Percentiles rank a stretch among this genome's conserved stretches.
phyloP scores from a whole-genome alignment of 2,888 invertebrate species.

The Liodrosophila aerea region DNA sequence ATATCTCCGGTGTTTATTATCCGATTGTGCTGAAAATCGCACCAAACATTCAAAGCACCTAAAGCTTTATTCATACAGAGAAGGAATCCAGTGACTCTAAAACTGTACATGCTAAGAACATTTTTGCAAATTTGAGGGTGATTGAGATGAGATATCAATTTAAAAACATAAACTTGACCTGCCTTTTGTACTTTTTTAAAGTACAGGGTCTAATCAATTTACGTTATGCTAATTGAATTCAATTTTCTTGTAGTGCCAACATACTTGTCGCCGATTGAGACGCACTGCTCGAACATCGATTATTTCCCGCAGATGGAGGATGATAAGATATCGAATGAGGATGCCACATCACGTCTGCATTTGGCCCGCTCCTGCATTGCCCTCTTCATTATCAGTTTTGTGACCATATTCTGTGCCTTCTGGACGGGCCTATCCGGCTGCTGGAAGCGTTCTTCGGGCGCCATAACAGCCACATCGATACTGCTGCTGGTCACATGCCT shows the following conservation, averaged over 20 bases:
- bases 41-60: no score
- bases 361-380: slow-evolving; percentile 97
- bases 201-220: no score
- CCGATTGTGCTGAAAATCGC: no score
- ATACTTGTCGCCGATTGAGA: slow-evolving; percentile 95
- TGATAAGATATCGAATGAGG: slow-evolving; percentile 83
- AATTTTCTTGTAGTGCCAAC: slow-evolving; percentile 91
- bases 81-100: no score
- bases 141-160: no score
- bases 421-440: slow-evolving; percentile 98
- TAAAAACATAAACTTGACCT: no score
- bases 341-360: slow-evolving; percentile 91
- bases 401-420: slow-evolving; percentile 95
- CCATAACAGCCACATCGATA: slow-evolving; percentile 96
- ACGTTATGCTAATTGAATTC: no score
- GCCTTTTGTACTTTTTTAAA: no score
- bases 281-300: slow-evolving; percentile 96
- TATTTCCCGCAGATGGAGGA: slow-evolving; percentile 88
- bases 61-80: no score
- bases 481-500: slow-evolving; percentile 86
- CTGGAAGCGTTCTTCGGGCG: slow-evolving; percentile 96
- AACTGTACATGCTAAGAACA: no score
- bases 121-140: no score
- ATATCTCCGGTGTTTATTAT: no score
- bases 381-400: slow-evolving; percentile 95